These are phyloP conservation scores for Neotoxoptera formosana DNA, from an alignment of 1,140 invertebrate species.

Conservation along the genomic window DNA sequence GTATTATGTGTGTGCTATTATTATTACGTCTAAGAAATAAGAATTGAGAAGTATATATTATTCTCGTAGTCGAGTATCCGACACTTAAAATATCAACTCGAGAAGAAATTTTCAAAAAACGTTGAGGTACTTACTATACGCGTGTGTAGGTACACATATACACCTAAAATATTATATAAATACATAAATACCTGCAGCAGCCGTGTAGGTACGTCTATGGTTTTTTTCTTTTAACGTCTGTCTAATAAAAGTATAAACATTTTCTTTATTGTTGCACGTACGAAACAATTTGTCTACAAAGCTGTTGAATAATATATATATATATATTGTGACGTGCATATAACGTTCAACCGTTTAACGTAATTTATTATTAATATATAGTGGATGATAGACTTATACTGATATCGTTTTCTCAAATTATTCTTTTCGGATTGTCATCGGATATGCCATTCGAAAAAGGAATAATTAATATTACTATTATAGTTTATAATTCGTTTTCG, in stretches of 20 bases:
- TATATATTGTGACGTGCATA: not conserved
- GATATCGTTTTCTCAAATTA: not conserved
- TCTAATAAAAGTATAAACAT: not conserved
- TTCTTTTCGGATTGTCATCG: not conserved
- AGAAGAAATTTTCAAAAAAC: not conserved
- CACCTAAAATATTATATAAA: not conserved
- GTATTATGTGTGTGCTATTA: not conserved
- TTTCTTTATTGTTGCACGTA: not conserved
- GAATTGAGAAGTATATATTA: not conserved
- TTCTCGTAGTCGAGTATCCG: not conserved
- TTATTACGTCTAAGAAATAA: conserved; percentile 7
- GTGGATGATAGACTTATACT: not conserved
- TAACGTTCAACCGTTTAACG: not conserved
- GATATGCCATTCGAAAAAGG: not conserved
- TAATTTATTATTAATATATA: not conserved
- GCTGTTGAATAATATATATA: too few relatives aligned
- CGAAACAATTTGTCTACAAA: not conserved
- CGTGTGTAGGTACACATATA: too few relatives aligned
- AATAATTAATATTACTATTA: not conserved
- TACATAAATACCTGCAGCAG: not conserved
- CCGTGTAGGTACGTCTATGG: not conserved
- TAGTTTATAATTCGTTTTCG: not conserved
- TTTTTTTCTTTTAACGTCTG: not conserved
- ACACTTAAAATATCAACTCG: not conserved
- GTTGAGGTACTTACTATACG: not conserved